phyloP scores from a whole-genome alignment of 2,113 vertebrate species.

The Aegotheles bennettii region DNA sequence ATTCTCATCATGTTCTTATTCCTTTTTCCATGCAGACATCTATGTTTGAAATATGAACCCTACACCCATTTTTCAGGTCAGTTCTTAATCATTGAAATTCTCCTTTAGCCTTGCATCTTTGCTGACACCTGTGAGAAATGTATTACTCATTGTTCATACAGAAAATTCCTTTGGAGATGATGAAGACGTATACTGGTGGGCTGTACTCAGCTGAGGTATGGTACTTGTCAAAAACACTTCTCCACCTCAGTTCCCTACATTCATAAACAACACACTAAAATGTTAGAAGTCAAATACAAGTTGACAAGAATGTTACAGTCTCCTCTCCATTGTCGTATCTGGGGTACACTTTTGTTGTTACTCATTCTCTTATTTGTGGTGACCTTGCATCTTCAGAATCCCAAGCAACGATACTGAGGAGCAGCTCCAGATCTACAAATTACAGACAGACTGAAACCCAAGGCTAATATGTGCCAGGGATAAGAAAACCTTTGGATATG shows the following conservation, averaged over 20 bases:
- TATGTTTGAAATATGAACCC: constrained; percentile 11
- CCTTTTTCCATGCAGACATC: background rate
- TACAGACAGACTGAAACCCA: background rate
- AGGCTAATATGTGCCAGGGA: background rate
- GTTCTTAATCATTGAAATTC: background rate
- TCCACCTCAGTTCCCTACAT: background rate
- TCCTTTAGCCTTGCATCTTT: background rate
- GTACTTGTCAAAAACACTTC: background rate
- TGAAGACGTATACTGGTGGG: background rate
- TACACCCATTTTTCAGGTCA: background rate
- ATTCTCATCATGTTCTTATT: background rate
- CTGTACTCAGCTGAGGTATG: background rate
- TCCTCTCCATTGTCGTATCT: background rate
- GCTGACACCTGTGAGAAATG: constrained; percentile 4
- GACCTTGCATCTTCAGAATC: background rate
- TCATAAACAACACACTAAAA: background rate
- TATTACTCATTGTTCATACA: background rate
- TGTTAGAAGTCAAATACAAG: background rate
- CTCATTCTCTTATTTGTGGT: background rate
- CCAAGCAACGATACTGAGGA: background rate
- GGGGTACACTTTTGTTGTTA: background rate
- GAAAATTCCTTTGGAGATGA: background rate
- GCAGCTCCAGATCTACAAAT: background rate
- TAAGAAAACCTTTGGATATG: background rate
- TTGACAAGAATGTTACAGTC: background rate